Evolutionary conservation across 2,797 vertebrate genomes (phyloP).

Genomic region (Enteromius thamalakanensis): DNA sequence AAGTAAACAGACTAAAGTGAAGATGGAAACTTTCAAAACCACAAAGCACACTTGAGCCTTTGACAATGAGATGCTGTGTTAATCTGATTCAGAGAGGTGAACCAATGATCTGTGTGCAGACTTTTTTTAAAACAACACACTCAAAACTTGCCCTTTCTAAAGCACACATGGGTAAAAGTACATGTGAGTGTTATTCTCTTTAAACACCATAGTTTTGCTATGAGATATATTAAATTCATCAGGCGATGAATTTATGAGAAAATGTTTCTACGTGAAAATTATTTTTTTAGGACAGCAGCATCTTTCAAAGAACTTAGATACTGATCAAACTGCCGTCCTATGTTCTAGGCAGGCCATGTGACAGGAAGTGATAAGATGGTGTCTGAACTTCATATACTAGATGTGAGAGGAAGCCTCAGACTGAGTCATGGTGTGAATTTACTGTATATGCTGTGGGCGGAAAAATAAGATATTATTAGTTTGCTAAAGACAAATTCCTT

Average conservation of each 20-base stretch:
- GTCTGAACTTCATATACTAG: slow-evolving; percentile 58
- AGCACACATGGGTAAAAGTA: background rate
- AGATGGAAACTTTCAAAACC: slow-evolving; percentile 63
- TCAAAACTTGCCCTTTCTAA: background rate
- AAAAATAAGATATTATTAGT: slow-evolving; percentile 36
- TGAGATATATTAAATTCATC: background rate
- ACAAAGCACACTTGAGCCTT: slow-evolving; percentile 53
- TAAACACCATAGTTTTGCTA: background rate
- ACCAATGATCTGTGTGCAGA: slow-evolving; percentile 14
- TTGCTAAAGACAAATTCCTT: background rate
- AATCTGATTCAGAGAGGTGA: slow-evolving; percentile 50
- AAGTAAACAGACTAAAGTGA: slow-evolving; percentile 25
- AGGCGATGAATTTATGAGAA: background rate
- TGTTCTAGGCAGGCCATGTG: slow-evolving; percentile 50
- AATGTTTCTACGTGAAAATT: background rate
- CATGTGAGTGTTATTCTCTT: background rate
- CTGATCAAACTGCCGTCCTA: slow-evolving; percentile 48
- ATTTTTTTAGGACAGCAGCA: slow-evolving; percentile 7
- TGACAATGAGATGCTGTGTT: slow-evolving; percentile 41
- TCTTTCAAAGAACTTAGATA: slow-evolving; percentile 40
- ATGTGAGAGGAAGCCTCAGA: slow-evolving; percentile 61
- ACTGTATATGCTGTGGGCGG: slow-evolving; percentile 41
- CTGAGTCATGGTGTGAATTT: slow-evolving; percentile 56
- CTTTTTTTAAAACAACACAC: background rate
- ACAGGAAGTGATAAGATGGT: slow-evolving; percentile 61